Evolutionary conservation across 2,797 vertebrate genomes (phyloP).

Genomic region (Euthynnus affinis): DNA sequence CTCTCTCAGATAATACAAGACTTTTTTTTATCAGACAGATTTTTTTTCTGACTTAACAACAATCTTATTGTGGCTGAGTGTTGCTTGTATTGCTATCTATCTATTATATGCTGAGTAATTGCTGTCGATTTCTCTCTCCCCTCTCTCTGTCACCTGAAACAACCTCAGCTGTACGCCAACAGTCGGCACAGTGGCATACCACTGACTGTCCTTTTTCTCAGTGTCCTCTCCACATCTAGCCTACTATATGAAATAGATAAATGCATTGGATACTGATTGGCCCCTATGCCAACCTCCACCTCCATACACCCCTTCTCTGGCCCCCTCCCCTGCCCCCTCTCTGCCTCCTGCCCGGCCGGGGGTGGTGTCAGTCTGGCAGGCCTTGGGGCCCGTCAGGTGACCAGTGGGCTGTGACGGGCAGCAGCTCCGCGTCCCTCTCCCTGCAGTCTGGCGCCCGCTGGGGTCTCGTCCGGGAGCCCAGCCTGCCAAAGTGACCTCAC

Average conservation of each 20-base stretch:
- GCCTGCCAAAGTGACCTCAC: conserved; percentile 86
- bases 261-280: conserved; percentile 78
- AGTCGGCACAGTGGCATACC: conserved; percentile 14
- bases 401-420: conserved; percentile 87
- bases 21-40: conserved; percentile 43
- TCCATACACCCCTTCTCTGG: conserved; percentile 58
- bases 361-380: conserved; percentile 86
- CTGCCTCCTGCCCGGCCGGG: conserved; percentile 78
- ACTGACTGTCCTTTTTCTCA: background rate
- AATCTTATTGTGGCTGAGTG: conserved; percentile 23
- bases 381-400: conserved; percentile 85
- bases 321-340: conserved; percentile 64
- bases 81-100: conserved; percentile 39
- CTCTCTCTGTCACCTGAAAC: conserved; percentile 46
- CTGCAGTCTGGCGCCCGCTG: conserved; percentile 87
- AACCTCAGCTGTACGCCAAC: conserved; percentile 25
- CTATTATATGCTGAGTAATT: conserved; percentile 63
- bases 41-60: conserved; percentile 40
- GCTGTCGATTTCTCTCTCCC: conserved; percentile 27
- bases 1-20: conserved; percentile 48
- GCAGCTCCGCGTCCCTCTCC: conserved; percentile 83
- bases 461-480: conserved; percentile 83
- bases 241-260: conserved; percentile 72
- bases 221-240: conserved; percentile 33
- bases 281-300: conserved; percentile 76